These are phyloP conservation scores for Cyrtodaria siliqua DNA, from an alignment of 2,888 invertebrate genomes.

Conservation along the genomic window DNA sequence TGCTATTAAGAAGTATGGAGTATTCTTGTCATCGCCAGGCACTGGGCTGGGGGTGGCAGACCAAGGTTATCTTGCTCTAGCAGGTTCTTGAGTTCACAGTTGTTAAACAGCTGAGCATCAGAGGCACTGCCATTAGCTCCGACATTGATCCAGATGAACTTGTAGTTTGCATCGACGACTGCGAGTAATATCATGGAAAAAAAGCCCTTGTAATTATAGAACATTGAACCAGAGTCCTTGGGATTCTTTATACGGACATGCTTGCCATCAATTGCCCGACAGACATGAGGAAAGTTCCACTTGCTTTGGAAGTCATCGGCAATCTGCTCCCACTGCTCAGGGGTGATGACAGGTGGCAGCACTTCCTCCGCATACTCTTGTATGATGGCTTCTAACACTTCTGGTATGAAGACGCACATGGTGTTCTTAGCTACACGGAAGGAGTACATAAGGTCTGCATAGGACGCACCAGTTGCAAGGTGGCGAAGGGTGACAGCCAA, in stretches of 20 bases:
- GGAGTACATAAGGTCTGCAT: constrained; percentile 33
- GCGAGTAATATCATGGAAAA: constrained; percentile 27
- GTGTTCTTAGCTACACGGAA: constrained; percentile 23
- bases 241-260: constrained; percentile 21
- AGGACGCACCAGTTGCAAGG: constrained; percentile 36
- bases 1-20: constrained; percentile 53
- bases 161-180: constrained; percentile 57
- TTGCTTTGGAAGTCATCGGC: too few relatives aligned
- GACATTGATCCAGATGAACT: constrained; percentile 53
- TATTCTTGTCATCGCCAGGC: constrained; percentile 37
- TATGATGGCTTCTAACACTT: constrained; percentile 19
- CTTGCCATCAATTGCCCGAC: constrained; percentile 33
- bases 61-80: constrained; percentile 40
- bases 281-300: constrained; percentile 30
- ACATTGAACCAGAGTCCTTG: constrained; percentile 24
- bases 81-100: constrained; percentile 38
- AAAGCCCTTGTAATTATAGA: constrained; percentile 56
- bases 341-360: constrained; percentile 19
- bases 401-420: constrained; percentile 12
- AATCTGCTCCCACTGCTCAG: too few relatives aligned
- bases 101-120: constrained; percentile 56
- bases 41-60: constrained; percentile 30
- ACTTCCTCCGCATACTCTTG: constrained; percentile 27
- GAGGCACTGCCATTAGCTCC: constrained; percentile 51
- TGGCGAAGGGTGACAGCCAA: constrained; percentile 40